A percentile compares a stretch with the other conserved stretches of the same genome.
phyloP scores from a whole-genome alignment of 2,888 invertebrate species.

The Eupelmus urozonus region DNA sequence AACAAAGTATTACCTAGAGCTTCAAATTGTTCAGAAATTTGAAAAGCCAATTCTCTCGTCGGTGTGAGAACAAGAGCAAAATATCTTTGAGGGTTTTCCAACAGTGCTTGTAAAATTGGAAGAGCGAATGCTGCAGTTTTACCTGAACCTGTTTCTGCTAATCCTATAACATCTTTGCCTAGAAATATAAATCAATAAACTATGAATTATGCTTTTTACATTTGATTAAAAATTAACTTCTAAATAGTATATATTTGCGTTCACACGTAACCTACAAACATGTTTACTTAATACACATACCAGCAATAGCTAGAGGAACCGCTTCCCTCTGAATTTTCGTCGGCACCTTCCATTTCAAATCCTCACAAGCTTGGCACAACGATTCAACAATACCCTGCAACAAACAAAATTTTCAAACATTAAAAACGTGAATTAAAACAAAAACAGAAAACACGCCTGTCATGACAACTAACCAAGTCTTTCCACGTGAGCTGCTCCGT shows the following conservation, averaged over 20 bases:
- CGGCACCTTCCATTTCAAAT: slow-evolving; percentile 95
- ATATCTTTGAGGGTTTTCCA: slow-evolving; percentile 95
- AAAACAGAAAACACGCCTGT: slow-evolving; percentile 40
- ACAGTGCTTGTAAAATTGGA: slow-evolving; percentile 93
- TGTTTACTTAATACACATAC: too few species aligned
- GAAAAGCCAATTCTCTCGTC: slow-evolving; percentile 97
- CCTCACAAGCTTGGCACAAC: slow-evolving; percentile 93
- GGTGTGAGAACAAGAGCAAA: slow-evolving; percentile 97
- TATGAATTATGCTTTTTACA: neutral
- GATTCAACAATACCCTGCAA: slow-evolving; percentile 92
- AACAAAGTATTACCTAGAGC: slow-evolving; percentile 86
- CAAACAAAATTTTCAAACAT: slow-evolving; percentile 36
- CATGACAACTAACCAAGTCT: slow-evolving; percentile 80
- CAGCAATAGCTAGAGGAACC: slow-evolving; percentile 93
- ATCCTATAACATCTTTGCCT: slow-evolving; percentile 89
- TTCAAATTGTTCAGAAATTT: slow-evolving; percentile 99
- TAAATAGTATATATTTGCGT: slow-evolving; percentile 27
- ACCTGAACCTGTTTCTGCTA: slow-evolving; percentile 94
- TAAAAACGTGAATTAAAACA: slow-evolving; percentile 26
- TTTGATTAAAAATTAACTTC: too few species aligned
- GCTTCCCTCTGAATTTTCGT: slow-evolving; percentile 97
- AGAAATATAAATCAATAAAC: slow-evolving; percentile 67
- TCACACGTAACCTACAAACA: neutral
- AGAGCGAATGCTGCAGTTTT: slow-evolving; percentile 99
- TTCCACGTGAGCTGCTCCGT: slow-evolving; percentile 78